Conservation (phyloP, 2,113 vertebrate genomes). For the Misgurnus anguillicaudatus region DNA sequence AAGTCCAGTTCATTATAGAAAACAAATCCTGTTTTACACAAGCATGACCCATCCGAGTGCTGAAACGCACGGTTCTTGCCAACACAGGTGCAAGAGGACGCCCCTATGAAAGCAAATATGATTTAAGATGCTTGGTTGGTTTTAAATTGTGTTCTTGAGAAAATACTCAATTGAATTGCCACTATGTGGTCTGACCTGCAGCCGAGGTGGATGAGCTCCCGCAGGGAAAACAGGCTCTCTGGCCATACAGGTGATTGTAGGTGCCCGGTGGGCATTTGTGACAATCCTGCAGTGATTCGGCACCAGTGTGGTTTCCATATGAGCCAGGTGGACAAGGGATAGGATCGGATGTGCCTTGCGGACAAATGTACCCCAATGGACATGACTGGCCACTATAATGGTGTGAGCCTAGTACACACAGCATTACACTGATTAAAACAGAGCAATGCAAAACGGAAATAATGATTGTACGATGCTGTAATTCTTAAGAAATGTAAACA, state of each 20-base stretch:
- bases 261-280: slow-evolving; percentile 81
- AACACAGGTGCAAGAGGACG: slow-evolving; percentile 79
- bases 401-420: slow-evolving; percentile 72
- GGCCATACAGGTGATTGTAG: slow-evolving; percentile 82
- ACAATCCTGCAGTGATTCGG: slow-evolving; percentile 71
- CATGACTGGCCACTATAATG: slow-evolving; percentile 76
- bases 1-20: slow-evolving; percentile 83
- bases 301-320: slow-evolving; percentile 70
- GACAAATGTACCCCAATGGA: slow-evolving; percentile 81
- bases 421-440: background rate
- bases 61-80: slow-evolving; percentile 90
- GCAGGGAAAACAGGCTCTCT: slow-evolving; percentile 86
- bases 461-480: too few species aligned
- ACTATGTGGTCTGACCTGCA: slow-evolving; percentile 67
- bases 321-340: slow-evolving; percentile 82
- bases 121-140: background rate
- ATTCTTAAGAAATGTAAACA: too few species aligned
- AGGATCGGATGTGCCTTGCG: slow-evolving; percentile 68
- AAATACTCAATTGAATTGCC: background rate
- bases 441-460: too few species aligned
- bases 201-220: slow-evolving; percentile 85
- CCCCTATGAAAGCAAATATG: slow-evolving; percentile 68
- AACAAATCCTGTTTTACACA: slow-evolving; percentile 84
- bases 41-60: slow-evolving; percentile 86
- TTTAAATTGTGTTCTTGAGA: background rate